phyloP scores from a whole-genome alignment of 2,797 vertebrate species.

The Fundulus diaphanus region DNA sequence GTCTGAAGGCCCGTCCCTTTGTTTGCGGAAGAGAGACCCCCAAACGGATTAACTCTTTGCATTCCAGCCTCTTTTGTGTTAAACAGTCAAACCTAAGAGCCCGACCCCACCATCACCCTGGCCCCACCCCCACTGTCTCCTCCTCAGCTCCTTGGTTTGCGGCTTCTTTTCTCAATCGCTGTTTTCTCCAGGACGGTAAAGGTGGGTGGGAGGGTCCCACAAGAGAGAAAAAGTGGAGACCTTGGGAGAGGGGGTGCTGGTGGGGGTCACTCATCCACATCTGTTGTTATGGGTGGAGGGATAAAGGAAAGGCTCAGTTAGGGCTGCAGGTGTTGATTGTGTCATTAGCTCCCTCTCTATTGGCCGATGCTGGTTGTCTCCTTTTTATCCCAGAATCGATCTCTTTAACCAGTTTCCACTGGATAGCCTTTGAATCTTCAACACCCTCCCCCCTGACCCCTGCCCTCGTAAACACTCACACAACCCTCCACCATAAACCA shows the following conservation, averaged over 20 bases:
- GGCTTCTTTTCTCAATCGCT: conserved; percentile 51
- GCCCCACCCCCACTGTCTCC: conserved; percentile 52
- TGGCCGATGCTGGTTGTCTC: conserved; percentile 70
- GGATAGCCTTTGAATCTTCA: conserved; percentile 56
- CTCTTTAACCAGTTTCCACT: conserved; percentile 76
- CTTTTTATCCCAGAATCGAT: conserved; percentile 73
- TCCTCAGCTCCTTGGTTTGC: conserved; percentile 47
- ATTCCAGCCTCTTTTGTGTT: conserved; percentile 85
- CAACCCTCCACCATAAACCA: background rate
- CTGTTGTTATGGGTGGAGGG: conserved; percentile 74
- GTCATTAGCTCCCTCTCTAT: conserved; percentile 78
- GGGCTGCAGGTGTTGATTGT: conserved; percentile 81
- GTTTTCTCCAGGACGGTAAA: conserved; percentile 72
- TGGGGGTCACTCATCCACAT: conserved; percentile 79
- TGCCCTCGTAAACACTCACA: conserved; percentile 15
- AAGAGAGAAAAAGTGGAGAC: conserved; percentile 31
- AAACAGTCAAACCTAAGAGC: conserved; percentile 82
- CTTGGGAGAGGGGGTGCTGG: conserved; percentile 42
- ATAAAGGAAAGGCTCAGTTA: conserved; percentile 71
- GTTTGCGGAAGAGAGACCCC: conserved; percentile 84
- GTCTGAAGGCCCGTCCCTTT: conserved; percentile 84
- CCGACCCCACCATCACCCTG: conserved; percentile 46
- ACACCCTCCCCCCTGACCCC: conserved; percentile 10
- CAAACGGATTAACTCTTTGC: conserved; percentile 86
- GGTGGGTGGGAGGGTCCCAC: conserved; percentile 38